Evolutionary conservation across 2,113 vertebrate genomes (phyloP), one percentile per base, ranked within the genome.

Genomic region (Suncus etruscus): DNA sequence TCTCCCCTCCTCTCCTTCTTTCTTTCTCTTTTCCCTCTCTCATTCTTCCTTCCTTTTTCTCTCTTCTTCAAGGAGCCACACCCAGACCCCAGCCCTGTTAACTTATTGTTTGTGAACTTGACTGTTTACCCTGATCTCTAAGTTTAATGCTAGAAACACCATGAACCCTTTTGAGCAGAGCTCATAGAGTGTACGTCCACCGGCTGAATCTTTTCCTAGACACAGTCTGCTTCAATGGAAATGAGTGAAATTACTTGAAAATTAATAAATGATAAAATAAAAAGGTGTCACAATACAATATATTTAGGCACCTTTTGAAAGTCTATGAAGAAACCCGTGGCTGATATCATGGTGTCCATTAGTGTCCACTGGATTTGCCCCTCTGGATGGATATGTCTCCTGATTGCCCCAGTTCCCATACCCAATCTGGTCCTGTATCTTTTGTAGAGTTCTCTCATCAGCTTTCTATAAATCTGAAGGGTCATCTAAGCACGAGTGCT

Each of bases 401-500:
- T 83, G 25, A 8, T 32, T 11, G 77, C 32, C 10, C 65, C 48
- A 7, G 54, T 72, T 74, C 54, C 10, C 12, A 1, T 24, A 24
- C 16, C 73, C 68, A 83, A 73, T 89, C 47, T 68, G 12, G 20
- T 25, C 9, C 47, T 45, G n/a, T 6, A 39, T 1, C 63, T 80
- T 27, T 75, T 16, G 2, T 11, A 9, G n/a, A 18, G 24, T 48
- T 75, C 74, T 58, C 31, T 31, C 15, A 20, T n/a, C 11, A 68
- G 65, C 27, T 63, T 16, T 63, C 39, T 27, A 27, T 15, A 39
- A 16, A 31, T 29, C 22, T 4, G 9, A 18, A 9, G 50, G 12
- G 5, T 25, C 1, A 31, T 63, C 3, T 16, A 0, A 5, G 11
- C 25, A 7, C 1, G 5, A 1, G 0, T 11, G 54, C 54, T 15